Conservation (phyloP, 2,113 vertebrate genomes). For the Nibea albiflora region DNA sequence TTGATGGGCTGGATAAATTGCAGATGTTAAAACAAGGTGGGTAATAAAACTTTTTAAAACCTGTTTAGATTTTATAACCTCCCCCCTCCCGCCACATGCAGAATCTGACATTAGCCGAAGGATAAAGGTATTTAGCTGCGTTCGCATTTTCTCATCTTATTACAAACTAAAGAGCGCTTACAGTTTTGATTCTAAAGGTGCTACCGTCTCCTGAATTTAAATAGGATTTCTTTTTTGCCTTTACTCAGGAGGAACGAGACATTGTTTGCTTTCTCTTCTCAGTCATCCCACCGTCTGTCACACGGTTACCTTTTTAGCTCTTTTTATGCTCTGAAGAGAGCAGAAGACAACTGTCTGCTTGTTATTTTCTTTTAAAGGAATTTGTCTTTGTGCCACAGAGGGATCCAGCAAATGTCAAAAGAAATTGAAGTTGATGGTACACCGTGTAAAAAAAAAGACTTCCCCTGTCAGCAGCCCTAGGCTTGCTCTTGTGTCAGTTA, state of each 20-base stretch:
- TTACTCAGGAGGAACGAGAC: slow-evolving; percentile 2
- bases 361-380: neutral
- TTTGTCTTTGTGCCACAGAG: slow-evolving; percentile 3
- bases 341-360: neutral
- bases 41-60: neutral
- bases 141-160: neutral
- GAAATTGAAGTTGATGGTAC: neutral
- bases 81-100: neutral
- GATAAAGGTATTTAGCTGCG: slow-evolving; percentile 22
- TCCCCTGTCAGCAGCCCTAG: neutral
- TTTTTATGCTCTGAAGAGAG: neutral
- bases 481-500: too few species aligned
- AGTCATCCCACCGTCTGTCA: neutral
- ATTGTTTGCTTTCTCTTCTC: slow-evolving; percentile 29
- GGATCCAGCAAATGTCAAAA: slow-evolving; percentile 6
- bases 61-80: neutral
- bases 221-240: slow-evolving; percentile 10
- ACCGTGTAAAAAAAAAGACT: neutral
- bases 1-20: neutral
- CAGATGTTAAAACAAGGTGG: slow-evolving; percentile 6
- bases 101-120: slow-evolving; percentile 10
- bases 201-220: slow-evolving; percentile 11
- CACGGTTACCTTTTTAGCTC: neutral
- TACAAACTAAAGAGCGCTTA: neutral
- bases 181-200: neutral